These are phyloP conservation scores for Poliocrania exsul DNA, from an alignment of 2,797 vertebrate genomes.

Conservation along the genomic window DNA sequence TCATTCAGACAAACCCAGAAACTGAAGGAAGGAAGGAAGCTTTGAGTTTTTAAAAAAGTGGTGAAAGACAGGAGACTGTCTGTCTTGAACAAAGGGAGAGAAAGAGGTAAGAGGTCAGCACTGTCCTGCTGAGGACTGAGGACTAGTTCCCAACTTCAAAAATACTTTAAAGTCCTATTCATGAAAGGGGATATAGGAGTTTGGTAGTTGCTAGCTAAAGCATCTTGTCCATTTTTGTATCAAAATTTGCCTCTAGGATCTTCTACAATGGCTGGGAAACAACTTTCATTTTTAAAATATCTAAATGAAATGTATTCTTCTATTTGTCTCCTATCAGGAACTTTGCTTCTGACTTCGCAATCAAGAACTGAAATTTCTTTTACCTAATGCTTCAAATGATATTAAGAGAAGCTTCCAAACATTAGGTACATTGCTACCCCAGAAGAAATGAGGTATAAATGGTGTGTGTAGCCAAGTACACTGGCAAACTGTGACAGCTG, in stretches of 20 bases:
- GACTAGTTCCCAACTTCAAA: background rate
- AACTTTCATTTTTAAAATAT: background rate
- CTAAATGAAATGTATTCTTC: background rate
- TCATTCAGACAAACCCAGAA: slow-evolving; percentile 2
- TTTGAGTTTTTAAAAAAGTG: background rate
- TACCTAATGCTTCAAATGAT: background rate
- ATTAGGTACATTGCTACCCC: background rate
- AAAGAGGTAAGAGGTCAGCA: background rate
- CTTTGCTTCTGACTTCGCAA: background rate
- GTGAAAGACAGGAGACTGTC: background rate
- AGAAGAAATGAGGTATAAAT: background rate
- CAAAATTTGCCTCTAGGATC: background rate
- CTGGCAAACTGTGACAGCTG: background rate
- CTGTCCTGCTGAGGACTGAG: background rate
- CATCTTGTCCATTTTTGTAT: background rate
- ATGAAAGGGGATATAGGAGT: background rate
- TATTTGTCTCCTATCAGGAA: background rate
- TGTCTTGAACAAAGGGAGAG: background rate
- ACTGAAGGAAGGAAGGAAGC: slow-evolving; percentile 10
- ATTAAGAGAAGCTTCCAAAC: background rate
- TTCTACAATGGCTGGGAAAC: background rate
- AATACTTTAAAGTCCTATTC: background rate
- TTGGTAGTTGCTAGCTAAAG: background rate
- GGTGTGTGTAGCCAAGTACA: background rate
- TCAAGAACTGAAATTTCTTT: background rate